Conservation (phyloP, 1,140 invertebrate species). For the Rhizoglyphus robini region DNA sequence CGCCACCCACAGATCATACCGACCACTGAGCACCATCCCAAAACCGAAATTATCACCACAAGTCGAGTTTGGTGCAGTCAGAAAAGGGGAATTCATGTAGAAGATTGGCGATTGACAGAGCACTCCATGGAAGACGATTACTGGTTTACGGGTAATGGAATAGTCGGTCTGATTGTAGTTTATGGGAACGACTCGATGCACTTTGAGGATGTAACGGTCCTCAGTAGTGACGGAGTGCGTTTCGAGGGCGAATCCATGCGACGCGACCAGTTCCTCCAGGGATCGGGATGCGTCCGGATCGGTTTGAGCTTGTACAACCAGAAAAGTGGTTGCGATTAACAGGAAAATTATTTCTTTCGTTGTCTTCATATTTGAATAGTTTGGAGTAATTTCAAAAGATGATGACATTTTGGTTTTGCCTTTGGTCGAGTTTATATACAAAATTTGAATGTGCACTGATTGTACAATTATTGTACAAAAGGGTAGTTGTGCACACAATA, state of each 20-base stretch:
- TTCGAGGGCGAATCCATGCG: not conserved
- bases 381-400: too few relatives aligned
- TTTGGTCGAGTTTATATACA: too few relatives aligned
- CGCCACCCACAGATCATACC: conserved; percentile 37
- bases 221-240: conserved; percentile 39
- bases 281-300: not conserved
- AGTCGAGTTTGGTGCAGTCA: not conserved
- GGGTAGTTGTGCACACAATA: too few relatives aligned
- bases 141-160: too few relatives aligned
- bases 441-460: too few relatives aligned
- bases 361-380: too few relatives aligned
- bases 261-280: not conserved
- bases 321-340: too few relatives aligned
- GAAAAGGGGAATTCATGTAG: conserved; percentile 48
- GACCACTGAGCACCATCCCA: conserved; percentile 36
- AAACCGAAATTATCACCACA: conserved; percentile 19
- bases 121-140: conserved; percentile 57
- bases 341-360: too few relatives aligned
- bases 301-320: too few relatives aligned
- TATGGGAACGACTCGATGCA: conserved; percentile 54
- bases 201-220: conserved; percentile 54
- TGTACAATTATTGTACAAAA: too few relatives aligned
- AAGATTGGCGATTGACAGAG: conserved; percentile 58
- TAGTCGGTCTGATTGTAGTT: too few relatives aligned
- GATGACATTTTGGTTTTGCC: too few relatives aligned